Evolutionary conservation across 2,113 vertebrate genomes (phyloP).

Genomic region (Suricata suricatta): DNA sequence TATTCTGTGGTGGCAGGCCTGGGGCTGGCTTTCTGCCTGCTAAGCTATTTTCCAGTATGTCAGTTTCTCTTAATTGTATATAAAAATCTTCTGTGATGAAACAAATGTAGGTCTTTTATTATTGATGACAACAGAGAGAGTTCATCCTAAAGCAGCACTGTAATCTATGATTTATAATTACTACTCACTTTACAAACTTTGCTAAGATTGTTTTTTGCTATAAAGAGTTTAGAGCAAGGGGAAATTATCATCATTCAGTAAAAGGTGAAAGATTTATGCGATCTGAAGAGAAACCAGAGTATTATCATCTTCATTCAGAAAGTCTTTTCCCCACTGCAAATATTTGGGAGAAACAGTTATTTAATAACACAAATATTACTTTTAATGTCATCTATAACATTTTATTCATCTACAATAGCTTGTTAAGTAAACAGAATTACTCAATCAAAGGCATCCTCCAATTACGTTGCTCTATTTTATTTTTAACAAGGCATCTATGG

Average conservation of each 20-base stretch:
- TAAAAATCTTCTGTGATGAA: background rate
- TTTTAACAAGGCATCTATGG: background rate
- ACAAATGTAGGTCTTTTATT: background rate
- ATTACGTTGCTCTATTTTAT: background rate
- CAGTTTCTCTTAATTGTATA: background rate
- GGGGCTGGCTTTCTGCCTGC: background rate
- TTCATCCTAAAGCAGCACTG: background rate
- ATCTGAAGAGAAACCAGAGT: no score
- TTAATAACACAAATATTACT: background rate
- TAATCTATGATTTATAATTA: background rate
- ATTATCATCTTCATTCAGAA: background rate
- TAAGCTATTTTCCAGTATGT: background rate
- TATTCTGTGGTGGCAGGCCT: fast-evolving
- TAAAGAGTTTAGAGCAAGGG: background rate
- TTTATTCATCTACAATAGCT: background rate
- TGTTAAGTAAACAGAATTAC: background rate
- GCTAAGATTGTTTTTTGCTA: slow-evolving; percentile 1
- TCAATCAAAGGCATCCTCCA: background rate
- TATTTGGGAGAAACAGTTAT: background rate
- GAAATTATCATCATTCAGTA: background rate
- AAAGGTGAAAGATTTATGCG: no score
- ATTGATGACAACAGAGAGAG: background rate
- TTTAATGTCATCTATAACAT: background rate
- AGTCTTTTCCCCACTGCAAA: background rate
- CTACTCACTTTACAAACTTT: background rate